Base-by-base conservation (phyloP, 2,888 invertebrate genomes). In the Cylloceria caligata region DNA sequence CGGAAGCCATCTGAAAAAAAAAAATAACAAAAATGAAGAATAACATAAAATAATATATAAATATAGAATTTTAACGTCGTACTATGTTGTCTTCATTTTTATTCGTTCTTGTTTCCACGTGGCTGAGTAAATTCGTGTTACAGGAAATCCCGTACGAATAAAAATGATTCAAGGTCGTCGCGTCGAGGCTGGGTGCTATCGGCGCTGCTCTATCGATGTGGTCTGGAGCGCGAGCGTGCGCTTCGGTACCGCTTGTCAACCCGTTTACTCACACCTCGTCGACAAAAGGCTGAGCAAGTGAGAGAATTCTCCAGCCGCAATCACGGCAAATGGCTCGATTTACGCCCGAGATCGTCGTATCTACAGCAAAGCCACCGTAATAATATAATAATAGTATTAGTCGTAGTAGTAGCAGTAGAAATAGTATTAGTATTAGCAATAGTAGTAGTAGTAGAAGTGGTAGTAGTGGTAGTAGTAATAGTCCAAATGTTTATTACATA, bases 1-100 rank as follows among this genome's bases (percentile, higher is more conserved):
- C 84, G 86, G 87, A 86, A 88, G 88, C 87, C 92, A 92, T 92
- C 92, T 92, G 90, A 55, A 91, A 91, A 76, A 87, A 85, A 45
- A 24, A 34, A 62, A 39, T 69, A 64, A 42, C n/a, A 39, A 72
- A 39, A 36, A n/a, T 5, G 3, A 21, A 21, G 7, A 21, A 49
- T 21, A 49, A 49, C 2, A 21, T 21, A 9, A 49, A 49, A 49
- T 21, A 24, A 24, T 21, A 19, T 42, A 24, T 45, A 21, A n/a
- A 27, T 30, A 21, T 64, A 13, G 7, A 45, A 62, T 39, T 21
- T 45, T 24, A 0, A 19, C 4, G 0, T 24, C 3, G 4, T 21
- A 3, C 13, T 24, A 9, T 11, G 52, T 13, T 21, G 24, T 52
- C 11, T 52, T 9, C 21, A 30, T 47, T 30, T 34, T 30, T 11